A percentile compares a stretch with the other conserved stretches of the same genome.
Conservation (phyloP, 2,888 invertebrate genomes). For the Dicyrtomina minuta region DNA sequence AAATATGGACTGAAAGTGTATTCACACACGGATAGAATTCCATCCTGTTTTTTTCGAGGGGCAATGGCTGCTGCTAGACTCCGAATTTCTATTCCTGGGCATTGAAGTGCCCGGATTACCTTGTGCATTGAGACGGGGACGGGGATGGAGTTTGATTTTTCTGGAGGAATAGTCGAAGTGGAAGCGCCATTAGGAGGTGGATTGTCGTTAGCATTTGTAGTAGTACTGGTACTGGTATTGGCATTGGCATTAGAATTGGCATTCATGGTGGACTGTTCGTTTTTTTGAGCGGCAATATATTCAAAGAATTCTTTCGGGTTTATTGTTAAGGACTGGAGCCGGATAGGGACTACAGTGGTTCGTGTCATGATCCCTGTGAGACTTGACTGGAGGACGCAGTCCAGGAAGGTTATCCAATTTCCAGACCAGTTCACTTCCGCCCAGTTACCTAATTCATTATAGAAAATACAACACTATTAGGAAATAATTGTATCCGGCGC, state of each 20-base stretch:
- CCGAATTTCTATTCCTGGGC: constrained; percentile 75
- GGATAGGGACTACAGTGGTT: constrained; percentile 72
- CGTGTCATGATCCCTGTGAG: constrained; percentile 70
- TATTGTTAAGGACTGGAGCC: constrained; percentile 70
- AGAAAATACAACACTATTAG: too few relatives aligned
- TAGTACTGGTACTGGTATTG: not conserved
- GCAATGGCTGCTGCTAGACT: constrained; percentile 77
- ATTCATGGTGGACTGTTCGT: not conserved
- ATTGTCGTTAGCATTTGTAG: not conserved
- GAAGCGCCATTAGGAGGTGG: too few relatives aligned
- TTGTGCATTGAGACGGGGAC: constrained; percentile 60
- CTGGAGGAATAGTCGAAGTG: too few relatives aligned
- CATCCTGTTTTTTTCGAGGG: constrained; percentile 67
- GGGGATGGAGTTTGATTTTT: constrained; percentile 44
- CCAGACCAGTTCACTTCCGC: constrained; percentile 67
- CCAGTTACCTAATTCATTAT: constrained; percentile 55
- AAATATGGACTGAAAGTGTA: constrained; percentile 12
- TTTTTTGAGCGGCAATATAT: not conserved
- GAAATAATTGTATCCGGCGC: too few relatives aligned
- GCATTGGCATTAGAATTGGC: not conserved
- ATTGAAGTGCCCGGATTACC: constrained; percentile 61
- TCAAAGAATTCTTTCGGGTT: constrained; percentile 59
- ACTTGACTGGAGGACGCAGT: constrained; percentile 82
- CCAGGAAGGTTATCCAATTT: constrained; percentile 86
- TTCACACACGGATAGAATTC: constrained; percentile 75